Percentiles rank a stretch among this genome's conserved stretches.
Evolutionary conservation across 2,113 vertebrate species (phyloP).

Genomic region (Peromyscus californicus): DNA sequence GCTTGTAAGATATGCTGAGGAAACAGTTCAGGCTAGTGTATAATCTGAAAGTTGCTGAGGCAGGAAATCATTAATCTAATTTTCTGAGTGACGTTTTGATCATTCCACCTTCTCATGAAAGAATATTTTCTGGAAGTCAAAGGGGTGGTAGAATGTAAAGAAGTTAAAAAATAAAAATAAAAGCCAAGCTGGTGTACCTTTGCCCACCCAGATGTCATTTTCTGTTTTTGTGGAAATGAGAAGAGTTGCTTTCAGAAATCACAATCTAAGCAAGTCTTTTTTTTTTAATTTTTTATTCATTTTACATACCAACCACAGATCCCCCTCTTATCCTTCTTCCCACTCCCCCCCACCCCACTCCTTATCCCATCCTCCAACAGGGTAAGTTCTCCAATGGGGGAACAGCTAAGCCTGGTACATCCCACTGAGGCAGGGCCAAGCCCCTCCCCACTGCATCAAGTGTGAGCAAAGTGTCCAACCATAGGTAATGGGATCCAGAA

Average conservation of each 20-base stretch:
- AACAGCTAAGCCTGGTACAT: too few species aligned
- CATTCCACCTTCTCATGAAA: slow-evolving; percentile 55
- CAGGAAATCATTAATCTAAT: slow-evolving; percentile 67
- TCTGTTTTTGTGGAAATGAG: neutral
- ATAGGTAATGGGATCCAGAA: too few species aligned
- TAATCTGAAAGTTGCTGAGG: slow-evolving; percentile 68
- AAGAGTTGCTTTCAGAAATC: slow-evolving; percentile 38
- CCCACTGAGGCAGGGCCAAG: too few species aligned
- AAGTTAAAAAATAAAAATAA: slow-evolving; percentile 4
- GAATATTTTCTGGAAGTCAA: slow-evolving; percentile 64
- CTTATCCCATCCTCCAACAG: too few species aligned
- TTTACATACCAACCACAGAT: too few species aligned
- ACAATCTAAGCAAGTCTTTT: neutral
- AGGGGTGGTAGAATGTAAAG: slow-evolving; percentile 3
- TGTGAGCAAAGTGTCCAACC: too few species aligned
- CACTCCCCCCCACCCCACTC: too few species aligned
- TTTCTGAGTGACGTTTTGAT: slow-evolving; percentile 71
- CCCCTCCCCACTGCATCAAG: too few species aligned
- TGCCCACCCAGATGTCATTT: slow-evolving; percentile 4
- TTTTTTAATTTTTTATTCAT: too few species aligned
- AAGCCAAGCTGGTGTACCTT: neutral
- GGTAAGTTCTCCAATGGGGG: too few species aligned
- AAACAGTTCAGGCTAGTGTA: slow-evolving; percentile 29
- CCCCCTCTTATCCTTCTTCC: too few species aligned
- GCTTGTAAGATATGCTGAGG: slow-evolving; percentile 53